Evolutionary conservation across 2,888 invertebrate genomes (phyloP), one percentile per base, ranked within the genome.

Genomic region (Clivina fossor): DNA sequence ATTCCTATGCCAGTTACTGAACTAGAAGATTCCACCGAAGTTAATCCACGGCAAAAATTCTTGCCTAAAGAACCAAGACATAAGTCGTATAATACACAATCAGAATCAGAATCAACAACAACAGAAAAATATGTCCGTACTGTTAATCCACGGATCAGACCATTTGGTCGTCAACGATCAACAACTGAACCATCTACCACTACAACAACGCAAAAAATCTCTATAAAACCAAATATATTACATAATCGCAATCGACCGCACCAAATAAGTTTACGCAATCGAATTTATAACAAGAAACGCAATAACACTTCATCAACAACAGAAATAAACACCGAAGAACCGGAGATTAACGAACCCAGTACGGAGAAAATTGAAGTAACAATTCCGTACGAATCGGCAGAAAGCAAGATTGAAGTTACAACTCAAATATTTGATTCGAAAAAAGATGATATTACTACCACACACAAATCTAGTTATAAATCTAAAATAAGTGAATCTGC

Each of bases 191-290:
- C 54, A 7, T 61, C 68, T 43, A 41, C 68, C 5, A 58, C 67
- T 4, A 57, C 65, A 7, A 63, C 67, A 8, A 64, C 70, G 4
- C 61, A 64, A 28, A 69, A 66, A 58, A 61, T 73, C 22, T 68
- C 71, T 3, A 73, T 74, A 30, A 70, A 70, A 63, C 69, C 72
- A 2, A 72, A 73, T 56, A 62, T 74, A 22, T 73, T 72, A 54
- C 64, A 65, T 18, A 69, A 66, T 32, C 60, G 68, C 33, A 64
- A 69, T 58, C 63, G 73, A 48, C 69, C 71, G 3, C 64, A 56
- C 18, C 65, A 67, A 9, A 58, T 69, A 11, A 69, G 66, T 48
- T 61, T 72, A 43, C 63, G 66, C 38, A 66, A 58, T 4, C 62
- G 68, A 53, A 70, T 72, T 30, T 62, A 65, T 40, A 67, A 65